These are phyloP conservation scores for Stigmatopora nigra DNA, from an alignment of 2,113 vertebrate genomes.

Conservation along the genomic window DNA sequence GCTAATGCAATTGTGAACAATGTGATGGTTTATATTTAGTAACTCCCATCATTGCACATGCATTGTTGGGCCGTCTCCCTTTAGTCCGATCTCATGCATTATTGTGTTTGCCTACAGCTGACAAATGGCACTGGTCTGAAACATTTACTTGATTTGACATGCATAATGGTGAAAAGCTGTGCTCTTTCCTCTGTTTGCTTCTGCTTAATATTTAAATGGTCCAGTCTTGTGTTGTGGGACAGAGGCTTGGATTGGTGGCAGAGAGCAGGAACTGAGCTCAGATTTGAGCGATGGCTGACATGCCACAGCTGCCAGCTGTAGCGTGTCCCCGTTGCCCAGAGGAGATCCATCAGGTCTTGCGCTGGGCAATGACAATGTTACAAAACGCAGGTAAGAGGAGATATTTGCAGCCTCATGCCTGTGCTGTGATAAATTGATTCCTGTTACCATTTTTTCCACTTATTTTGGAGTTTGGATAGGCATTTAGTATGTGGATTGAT, in stretches of 20 bases:
- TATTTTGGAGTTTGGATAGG: conserved; percentile 19
- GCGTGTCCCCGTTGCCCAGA: conserved; percentile 27
- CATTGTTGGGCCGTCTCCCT: neutral
- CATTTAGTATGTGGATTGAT: too few relatives aligned
- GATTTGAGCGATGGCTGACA: conserved; percentile 51
- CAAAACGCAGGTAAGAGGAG: conserved; percentile 50
- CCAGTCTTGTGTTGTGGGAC: conserved; percentile 21
- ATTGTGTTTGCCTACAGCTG: neutral
- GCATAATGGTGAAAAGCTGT: conserved; percentile 33
- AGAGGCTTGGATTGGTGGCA: conserved; percentile 34
- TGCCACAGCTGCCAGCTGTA: conserved; percentile 36
- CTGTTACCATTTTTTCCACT: conserved; percentile 31
- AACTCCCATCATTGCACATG: neutral
- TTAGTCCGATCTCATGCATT: conserved; percentile 10
- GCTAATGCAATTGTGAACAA: neutral
- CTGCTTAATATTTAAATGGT: conserved; percentile 54
- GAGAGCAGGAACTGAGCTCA: conserved; percentile 37
- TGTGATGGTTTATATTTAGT: neutral
- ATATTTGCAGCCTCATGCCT: conserved; percentile 35
- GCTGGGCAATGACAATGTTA: conserved; percentile 49
- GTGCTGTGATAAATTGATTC: conserved; percentile 52
- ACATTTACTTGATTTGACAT: conserved; percentile 30
- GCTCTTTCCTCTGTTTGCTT: conserved; percentile 31
- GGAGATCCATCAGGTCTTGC: conserved; percentile 57
- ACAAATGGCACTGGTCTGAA: conserved; percentile 18